Base-by-base conservation (phyloP, 2,113 vertebrate species). In the Condylura cristata region DNA sequence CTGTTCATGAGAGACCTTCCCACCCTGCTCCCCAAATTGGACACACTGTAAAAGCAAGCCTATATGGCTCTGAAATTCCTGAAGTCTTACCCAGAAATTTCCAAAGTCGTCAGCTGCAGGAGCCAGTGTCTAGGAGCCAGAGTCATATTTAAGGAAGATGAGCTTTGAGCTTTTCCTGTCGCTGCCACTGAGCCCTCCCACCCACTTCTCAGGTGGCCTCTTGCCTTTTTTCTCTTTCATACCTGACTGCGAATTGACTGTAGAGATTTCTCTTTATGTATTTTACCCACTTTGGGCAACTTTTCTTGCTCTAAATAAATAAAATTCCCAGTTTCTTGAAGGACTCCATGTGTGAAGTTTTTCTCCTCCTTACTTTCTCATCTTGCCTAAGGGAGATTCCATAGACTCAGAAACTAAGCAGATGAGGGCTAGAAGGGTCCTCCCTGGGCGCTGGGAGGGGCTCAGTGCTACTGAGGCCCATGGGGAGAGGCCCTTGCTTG, bases 61-160 rank as follows among this genome's bases (percentile, higher is more conserved):
- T 13, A 6, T 63, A 46, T 74, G 75, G 28, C 53, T 48, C 46
- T 17, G 3, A 79, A 34, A 53, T 53, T 71, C 79, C 12, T 26
- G 13, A 81, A 51, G 18, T 24, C 65, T 92, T 90, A 94, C 76
- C 81, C 37, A 65, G 74, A 72, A n/a, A 85, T 80, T 72, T 76
- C 83, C 6, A 39, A 95, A 80, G 5, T 81, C 9, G 0, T 34
- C 65, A 70, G 30, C 37, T 72, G 0, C 22, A 4, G 70, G n/a
- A n/a, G 48, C 17, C 6, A 17, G 20, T 48, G 89, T 83, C 81
- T 71, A 2, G 37, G 3, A 48, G 34, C 60, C 37, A 58, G 44
- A 3, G 5, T 56, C 63, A 3, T 2, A 8, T 60, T 63, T 11
- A 5, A 41, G 34, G 22, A 34, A 48, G 34, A 32, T 89, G 48